Conservation (phyloP, 1,140 invertebrate species). For the Neodiprion pinetum region DNA sequence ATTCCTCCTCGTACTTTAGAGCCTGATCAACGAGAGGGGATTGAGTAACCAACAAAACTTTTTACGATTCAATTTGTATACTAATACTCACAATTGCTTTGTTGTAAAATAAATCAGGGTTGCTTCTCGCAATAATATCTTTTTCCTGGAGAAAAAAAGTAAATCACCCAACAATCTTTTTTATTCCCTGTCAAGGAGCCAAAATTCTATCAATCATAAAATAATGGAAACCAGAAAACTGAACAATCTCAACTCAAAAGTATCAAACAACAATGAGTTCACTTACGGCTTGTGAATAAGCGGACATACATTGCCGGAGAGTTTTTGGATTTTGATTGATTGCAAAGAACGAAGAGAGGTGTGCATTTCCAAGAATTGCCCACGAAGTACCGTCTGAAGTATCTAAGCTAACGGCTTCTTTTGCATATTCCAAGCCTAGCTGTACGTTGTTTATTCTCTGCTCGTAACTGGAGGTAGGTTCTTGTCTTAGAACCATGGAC, state of each 20-base stretch:
- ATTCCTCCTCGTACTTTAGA: constrained; percentile 84
- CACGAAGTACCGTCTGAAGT: constrained; percentile 85
- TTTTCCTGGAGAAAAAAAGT: constrained; percentile 65
- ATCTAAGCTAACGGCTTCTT: constrained; percentile 83
- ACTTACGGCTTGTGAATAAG: constrained; percentile 82
- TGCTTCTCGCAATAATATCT: constrained; percentile 74
- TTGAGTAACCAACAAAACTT: constrained; percentile 14
- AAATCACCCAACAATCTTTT: constrained; percentile 11
- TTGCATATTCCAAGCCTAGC: constrained; percentile 79
- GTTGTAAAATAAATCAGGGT: constrained; percentile 86
- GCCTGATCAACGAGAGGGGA: constrained; percentile 60
- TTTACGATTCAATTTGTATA: constrained; percentile 21
- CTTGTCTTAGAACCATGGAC: constrained; percentile 83
- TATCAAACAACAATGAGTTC: constrained; percentile 24
- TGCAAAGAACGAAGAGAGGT: constrained; percentile 82
- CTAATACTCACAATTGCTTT: constrained; percentile 77
- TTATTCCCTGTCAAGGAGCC: neutral
- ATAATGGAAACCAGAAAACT: neutral
- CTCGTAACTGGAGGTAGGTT: constrained; percentile 60
- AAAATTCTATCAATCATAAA: constrained; percentile 9
- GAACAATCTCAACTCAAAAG: neutral
- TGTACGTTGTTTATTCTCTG: constrained; percentile 73
- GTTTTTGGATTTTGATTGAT: constrained; percentile 76
- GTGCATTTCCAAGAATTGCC: constrained; percentile 86
- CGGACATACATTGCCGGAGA: constrained; percentile 78